phyloP scores from a whole-genome alignment of 1,140 invertebrate genomes.

The Aphaenogaster floridana region DNA sequence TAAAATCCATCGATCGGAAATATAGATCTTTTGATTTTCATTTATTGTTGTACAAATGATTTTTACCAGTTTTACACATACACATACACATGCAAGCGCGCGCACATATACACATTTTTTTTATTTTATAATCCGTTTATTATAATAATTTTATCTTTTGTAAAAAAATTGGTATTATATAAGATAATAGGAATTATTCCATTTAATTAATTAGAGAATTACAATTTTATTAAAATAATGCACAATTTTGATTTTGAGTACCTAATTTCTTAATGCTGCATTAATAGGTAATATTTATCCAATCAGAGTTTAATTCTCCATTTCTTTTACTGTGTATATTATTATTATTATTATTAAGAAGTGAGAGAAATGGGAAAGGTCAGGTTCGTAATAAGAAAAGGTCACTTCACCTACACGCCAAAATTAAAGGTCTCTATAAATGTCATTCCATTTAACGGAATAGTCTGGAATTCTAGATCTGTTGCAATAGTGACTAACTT shows the following conservation, averaged over 20 bases:
- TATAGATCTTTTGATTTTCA: neutral
- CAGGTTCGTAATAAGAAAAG: conserved; percentile 10
- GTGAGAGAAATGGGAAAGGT: neutral
- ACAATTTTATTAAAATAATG: neutral
- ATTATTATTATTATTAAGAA: conserved; percentile 8
- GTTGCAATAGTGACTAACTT: neutral
- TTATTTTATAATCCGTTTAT: neutral
- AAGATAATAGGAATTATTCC: neutral
- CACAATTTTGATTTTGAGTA: neutral
- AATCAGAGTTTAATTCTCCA: neutral
- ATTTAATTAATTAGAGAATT: neutral
- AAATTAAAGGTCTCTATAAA: conserved; percentile 8
- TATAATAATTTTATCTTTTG: neutral
- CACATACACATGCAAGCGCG: neutral
- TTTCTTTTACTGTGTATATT: neutral
- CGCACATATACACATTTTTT: neutral
- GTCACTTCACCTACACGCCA: neutral
- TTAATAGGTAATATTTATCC: neutral
- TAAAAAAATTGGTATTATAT: neutral
- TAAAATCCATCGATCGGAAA: neutral
- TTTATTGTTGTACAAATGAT: neutral
- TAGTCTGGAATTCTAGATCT: neutral
- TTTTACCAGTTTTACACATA: neutral
- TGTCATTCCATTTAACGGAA: neutral
- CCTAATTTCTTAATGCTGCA: neutral